Percentiles rank a stretch among this genome's conserved stretches.
Evolutionary conservation across 2,888 invertebrate species (phyloP).

Genomic region (Cremastobaeus sp.): DNA sequence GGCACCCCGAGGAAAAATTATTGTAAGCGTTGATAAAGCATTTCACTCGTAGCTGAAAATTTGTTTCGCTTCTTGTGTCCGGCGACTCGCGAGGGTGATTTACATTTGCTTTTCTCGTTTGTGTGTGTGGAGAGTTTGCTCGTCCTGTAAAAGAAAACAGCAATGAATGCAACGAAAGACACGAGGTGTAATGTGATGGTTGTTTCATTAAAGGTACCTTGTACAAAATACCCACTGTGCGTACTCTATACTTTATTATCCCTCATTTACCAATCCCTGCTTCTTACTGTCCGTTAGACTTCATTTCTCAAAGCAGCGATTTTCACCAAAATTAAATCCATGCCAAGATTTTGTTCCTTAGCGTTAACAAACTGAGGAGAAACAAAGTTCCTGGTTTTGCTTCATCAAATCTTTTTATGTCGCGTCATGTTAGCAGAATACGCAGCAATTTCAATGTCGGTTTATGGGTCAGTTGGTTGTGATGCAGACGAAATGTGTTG

Average conservation of each 20-base stretch:
- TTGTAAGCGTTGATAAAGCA: constrained; percentile 20
- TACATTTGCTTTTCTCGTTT: constrained; percentile 1
- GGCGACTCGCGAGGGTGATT: constrained; percentile 1
- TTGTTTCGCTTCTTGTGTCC: too few species aligned
- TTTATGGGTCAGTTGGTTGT: constrained; percentile 25
- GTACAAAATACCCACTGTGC: constrained; percentile 31
- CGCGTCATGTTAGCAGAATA: constrained; percentile 1
- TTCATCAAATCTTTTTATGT: too few species aligned
- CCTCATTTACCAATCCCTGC: constrained; percentile 39
- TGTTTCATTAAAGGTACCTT: constrained; percentile 48
- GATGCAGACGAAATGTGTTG: constrained; percentile 3
- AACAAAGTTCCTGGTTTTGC: too few species aligned
- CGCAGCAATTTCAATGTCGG: neutral
- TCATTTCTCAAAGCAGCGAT: too few species aligned
- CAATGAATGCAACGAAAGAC: neutral
- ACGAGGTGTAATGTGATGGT: constrained; percentile 22
- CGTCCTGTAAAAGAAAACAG: neutral
- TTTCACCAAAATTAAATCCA: too few species aligned
- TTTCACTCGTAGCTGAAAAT: too few species aligned
- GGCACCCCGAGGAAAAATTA: constrained; percentile 13
- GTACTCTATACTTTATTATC: constrained; percentile 45
- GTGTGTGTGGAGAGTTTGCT: neutral
- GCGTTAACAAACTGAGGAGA: too few species aligned
- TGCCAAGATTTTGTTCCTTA: too few species aligned
- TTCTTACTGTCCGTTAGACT: constrained; percentile 20